A percentile compares a stretch with the other conserved stretches of the same genome.
phyloP scores from a whole-genome alignment of 2,797 vertebrate species.

The Argentina silus region DNA sequence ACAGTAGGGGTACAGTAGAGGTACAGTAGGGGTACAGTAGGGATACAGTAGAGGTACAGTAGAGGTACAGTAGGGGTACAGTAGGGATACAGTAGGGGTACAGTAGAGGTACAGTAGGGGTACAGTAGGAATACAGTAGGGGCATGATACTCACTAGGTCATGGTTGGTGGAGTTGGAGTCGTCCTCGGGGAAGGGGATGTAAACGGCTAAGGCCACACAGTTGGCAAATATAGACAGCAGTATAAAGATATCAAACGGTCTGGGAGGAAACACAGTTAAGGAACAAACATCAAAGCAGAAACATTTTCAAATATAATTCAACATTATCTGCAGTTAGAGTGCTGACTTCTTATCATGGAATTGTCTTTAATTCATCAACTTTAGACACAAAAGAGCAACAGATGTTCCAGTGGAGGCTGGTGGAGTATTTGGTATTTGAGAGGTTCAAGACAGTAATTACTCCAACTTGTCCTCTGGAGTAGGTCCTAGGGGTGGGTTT shows the following conservation, averaged over 20 bases:
- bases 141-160: constrained; percentile 97
- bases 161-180: constrained; percentile 99
- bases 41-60: too few relatives aligned
- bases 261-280: constrained; percentile 83
- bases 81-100: too few relatives aligned
- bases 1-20: too few relatives aligned
- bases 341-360: constrained; percentile 1
- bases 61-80: too few relatives aligned
- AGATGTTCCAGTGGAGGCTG: too few relatives aligned
- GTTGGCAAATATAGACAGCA: constrained; percentile 99
- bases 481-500: too few relatives aligned
- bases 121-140: too few relatives aligned
- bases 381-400: background rate
- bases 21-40: too few relatives aligned
- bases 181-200: constrained; percentile 98
- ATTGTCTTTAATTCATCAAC: background rate
- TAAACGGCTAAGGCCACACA: constrained; percentile 99
- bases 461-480: too few relatives aligned
- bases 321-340: background rate
- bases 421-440: too few relatives aligned
- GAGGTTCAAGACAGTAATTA: too few relatives aligned
- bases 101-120: too few relatives aligned
- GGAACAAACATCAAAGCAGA: constrained; percentile 58
- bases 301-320: background rate
- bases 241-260: constrained; percentile 99